Conservation (phyloP, 2,113 vertebrate species). For the Pipra filicauda region DNA sequence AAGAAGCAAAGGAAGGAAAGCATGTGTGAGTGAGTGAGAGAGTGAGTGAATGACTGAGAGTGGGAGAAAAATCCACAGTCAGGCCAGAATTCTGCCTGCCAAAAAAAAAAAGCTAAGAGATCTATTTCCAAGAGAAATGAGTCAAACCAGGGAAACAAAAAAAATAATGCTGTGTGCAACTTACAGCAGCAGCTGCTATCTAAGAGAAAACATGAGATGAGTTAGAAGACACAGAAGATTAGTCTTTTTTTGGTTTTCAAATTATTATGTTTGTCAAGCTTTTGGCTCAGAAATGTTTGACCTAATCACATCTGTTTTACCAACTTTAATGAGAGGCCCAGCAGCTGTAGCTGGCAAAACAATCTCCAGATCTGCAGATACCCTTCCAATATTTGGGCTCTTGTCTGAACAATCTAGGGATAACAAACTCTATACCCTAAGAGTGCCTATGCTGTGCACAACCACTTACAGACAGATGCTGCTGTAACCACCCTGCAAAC, state of each 20-base stretch:
- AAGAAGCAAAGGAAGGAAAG: slow-evolving; percentile 31
- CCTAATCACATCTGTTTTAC: slow-evolving; percentile 56
- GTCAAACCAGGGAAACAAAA: slow-evolving; percentile 41
- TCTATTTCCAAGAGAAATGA: slow-evolving; percentile 55
- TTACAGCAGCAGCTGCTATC: slow-evolving; percentile 49
- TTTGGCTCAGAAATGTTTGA: slow-evolving; percentile 46
- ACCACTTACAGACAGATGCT: not conserved
- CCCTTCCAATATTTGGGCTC: slow-evolving; percentile 22
- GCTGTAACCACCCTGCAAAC: not conserved
- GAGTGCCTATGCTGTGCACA: not conserved
- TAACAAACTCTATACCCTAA: not conserved
- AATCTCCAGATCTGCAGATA: not conserved
- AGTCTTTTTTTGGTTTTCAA: slow-evolving; percentile 44
- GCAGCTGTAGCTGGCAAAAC: slow-evolving; percentile 42
- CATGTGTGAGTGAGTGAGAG: not conserved
- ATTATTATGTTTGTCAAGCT: slow-evolving; percentile 2
- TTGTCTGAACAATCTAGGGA: slow-evolving; percentile 10
- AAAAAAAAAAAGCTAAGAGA: slow-evolving; percentile 20
- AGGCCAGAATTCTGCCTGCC: slow-evolving; percentile 45
- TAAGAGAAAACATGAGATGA: slow-evolving; percentile 47
- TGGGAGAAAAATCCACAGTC: slow-evolving; percentile 14
- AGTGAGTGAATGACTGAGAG: not conserved
- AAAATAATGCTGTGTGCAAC: slow-evolving; percentile 18
- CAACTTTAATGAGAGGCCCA: not conserved
- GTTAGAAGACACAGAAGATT: slow-evolving; percentile 48